Base-by-base conservation (phyloP, 2,113 vertebrate genomes). In the Chamaea fasciata region DNA sequence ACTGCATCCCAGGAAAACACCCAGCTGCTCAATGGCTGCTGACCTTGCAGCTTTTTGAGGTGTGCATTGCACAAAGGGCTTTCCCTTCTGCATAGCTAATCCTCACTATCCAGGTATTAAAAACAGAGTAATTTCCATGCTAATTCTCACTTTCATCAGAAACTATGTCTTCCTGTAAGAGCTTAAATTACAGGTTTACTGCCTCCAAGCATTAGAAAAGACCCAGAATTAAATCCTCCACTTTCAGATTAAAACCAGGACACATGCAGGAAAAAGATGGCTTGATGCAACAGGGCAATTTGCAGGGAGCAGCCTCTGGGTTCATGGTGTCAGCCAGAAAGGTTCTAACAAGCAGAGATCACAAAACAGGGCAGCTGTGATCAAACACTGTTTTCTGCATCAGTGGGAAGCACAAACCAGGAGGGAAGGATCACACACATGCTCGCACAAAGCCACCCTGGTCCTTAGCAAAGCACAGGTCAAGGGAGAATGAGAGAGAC, bases 101-200 rank as follows among this genome's bases (percentile, higher is more conserved):
- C 71, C 71, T 74, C n/a, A 7, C 71, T 50, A 59, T 35, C 33
- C 68, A 70, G 68, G 55, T 88, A 89, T 70, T 94, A 81, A 83
- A 90, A 81, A 0, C 50, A 62, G 42, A 69, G 47, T 53, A 90
- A 88, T 64, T 76, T 59, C 62, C 6, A 0, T 53, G 44, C 19
- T 92, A 95, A 92, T 92, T 69, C n/a, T 69, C 0, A 0, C 74
- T 90, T 90, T 94, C 68, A 83, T 65, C 46, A 90, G 79, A 86
- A 94, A 90, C 63, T 22, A 50, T 3, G 6, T 81, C 80, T 87
- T 90, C 56, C 53, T 71, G 30, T 74, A 81, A 63, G 90, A 94
- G 56, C 64, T 86, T 88, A 93, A 96, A 93, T 94, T 83, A 87
- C 64, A 87, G 87, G 57, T 71, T 89, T 92, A 52, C 60, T 63